Evolutionary conservation across 2,797 vertebrate species (phyloP).

Genomic region (Parauchenoglanis punctatus): DNA sequence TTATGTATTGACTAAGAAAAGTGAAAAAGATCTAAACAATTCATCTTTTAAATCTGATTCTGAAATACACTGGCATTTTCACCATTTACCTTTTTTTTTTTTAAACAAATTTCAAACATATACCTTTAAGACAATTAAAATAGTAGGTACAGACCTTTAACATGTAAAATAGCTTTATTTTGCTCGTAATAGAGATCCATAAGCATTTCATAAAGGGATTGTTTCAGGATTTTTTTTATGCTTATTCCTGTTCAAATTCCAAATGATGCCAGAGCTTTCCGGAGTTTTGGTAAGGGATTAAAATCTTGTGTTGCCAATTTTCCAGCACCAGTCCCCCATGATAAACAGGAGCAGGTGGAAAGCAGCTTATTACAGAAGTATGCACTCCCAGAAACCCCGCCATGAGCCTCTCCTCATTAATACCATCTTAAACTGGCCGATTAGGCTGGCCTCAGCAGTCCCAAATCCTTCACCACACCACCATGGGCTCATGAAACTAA

Average conservation of each 20-base stretch:
- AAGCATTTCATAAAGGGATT: background rate
- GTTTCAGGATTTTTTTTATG: background rate
- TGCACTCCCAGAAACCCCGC: conserved; percentile 21
- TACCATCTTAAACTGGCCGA: conserved; percentile 25
- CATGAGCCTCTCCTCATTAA: conserved; percentile 37
- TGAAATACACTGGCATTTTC: background rate
- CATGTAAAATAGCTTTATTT: background rate
- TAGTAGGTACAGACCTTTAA: background rate
- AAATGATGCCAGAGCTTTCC: conserved; percentile 9
- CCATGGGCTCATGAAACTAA: conserved; percentile 12
- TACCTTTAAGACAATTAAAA: background rate
- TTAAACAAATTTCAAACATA: background rate
- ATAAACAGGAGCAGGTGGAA: conserved; percentile 26
- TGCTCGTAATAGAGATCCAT: background rate
- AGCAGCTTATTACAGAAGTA: conserved; percentile 45
- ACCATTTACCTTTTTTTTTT: background rate
- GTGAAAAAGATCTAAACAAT: background rate
- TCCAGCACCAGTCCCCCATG: conserved; percentile 11
- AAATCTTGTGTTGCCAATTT: conserved; percentile 42
- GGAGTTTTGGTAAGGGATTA: conserved; percentile 43
- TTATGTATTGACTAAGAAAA: background rate
- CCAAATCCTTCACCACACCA: conserved; percentile 14
- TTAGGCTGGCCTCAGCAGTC: conserved; percentile 21
- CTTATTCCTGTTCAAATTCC: background rate
- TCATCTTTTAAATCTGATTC: background rate